A percentile compares a stretch with the other conserved stretches of the same genome.
phyloP scores from a whole-genome alignment of 2,888 invertebrate genomes.

The Crocallis elinguaria region DNA sequence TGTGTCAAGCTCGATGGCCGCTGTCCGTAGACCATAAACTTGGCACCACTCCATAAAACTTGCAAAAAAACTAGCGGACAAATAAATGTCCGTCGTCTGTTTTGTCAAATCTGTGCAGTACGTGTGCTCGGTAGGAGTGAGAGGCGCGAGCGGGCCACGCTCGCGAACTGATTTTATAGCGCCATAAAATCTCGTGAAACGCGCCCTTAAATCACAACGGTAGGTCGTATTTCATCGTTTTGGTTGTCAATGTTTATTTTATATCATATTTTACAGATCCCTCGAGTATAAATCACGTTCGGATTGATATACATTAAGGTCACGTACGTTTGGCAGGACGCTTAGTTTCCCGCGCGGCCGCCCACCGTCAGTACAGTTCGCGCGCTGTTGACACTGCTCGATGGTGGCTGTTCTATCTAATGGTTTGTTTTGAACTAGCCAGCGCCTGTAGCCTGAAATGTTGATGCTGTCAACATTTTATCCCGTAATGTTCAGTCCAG shows the following conservation, averaged over 20 bases:
- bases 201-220: constrained; percentile 82
- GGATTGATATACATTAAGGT: constrained; percentile 84
- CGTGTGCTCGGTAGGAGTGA: constrained; percentile 61
- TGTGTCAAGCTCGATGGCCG: constrained; percentile 66
- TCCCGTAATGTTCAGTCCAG: too few relatives aligned
- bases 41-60: constrained; percentile 81
- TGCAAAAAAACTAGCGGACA: constrained; percentile 78
- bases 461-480: neutral
- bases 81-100: constrained; percentile 82
- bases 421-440: constrained; percentile 3
- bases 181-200: constrained; percentile 83
- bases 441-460: neutral
- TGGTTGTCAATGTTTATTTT: constrained; percentile 85
- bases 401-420: constrained; percentile 3
- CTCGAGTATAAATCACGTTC: constrained; percentile 78
- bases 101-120: constrained; percentile 83
- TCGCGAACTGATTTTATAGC: constrained; percentile 82
- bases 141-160: constrained; percentile 48
- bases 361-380: constrained; percentile 16
- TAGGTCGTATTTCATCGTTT: constrained; percentile 84
- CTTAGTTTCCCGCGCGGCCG: constrained; percentile 62
- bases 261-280: constrained; percentile 84
- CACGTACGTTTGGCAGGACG: constrained; percentile 80
- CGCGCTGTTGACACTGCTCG: constrained; percentile 15
- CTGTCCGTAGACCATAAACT: constrained; percentile 74